Conservation (phyloP, 2,888 invertebrate genomes). For the Beris morrisii region DNA sequence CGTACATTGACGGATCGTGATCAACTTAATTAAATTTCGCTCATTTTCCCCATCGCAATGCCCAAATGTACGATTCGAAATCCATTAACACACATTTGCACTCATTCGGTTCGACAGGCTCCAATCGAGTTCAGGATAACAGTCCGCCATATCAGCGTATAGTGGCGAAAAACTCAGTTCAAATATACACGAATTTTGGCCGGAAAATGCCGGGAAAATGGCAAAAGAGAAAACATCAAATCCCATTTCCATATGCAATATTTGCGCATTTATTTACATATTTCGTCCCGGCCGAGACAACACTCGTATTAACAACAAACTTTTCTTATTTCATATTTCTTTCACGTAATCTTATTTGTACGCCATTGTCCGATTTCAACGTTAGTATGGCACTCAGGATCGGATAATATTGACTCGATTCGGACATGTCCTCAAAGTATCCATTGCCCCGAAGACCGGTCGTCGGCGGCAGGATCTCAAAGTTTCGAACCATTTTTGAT, state of each 20-base stretch:
- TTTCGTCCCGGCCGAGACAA: not conserved
- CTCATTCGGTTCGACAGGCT: not conserved
- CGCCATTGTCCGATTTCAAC: conserved; percentile 57
- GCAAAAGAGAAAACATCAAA: no score
- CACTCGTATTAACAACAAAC: not conserved
- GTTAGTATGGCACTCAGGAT: conserved; percentile 57
- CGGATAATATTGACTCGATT: conserved; percentile 52
- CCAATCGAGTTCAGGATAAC: not conserved
- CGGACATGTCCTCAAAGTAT: conserved; percentile 15
- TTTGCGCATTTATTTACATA: no score
- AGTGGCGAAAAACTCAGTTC: no score
- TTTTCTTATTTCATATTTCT: conserved; percentile 41
- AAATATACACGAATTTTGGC: no score
- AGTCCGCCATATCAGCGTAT: not conserved
- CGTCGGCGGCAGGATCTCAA: conserved; percentile 51
- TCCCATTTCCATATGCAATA: no score
- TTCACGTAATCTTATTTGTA: conserved; percentile 54
- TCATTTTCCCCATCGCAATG: not conserved
- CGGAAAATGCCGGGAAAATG: no score
- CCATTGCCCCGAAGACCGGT: conserved; percentile 45
- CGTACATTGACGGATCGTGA: conserved; percentile 15
- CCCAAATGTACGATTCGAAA: no score
- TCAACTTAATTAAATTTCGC: conserved; percentile 9
- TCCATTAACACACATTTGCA: not conserved
- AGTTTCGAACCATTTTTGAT: conserved; percentile 59